Base-by-base conservation (phyloP, 2,797 vertebrate genomes). In the Triplophysa bombifrons region DNA sequence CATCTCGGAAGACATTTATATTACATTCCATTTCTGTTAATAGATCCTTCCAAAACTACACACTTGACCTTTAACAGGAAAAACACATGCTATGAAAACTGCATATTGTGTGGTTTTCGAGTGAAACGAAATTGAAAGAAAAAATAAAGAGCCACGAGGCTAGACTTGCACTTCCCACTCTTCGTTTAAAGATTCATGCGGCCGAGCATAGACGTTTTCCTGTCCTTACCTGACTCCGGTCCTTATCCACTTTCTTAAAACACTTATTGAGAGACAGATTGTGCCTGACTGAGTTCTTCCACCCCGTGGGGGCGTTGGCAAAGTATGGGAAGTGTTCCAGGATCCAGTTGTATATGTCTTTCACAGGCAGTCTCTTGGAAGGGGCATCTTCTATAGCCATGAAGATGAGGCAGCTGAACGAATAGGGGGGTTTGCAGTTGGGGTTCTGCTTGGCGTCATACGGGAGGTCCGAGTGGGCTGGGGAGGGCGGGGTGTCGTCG, bases 301-400 rank as follows among this genome's bases (percentile, higher is more conserved):
- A 96, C 85, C 95, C 95, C 78, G 95, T 96, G 56, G 95, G 95
- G 53, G 95, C 95, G 0, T 94, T 95, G 85, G 94, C 95, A 90
- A 96, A 96, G 91, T 96, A 96, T 0, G 95, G 95, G 83, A 96
- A 96, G 89, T 96, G 95, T 93, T 96, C 95, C 86, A 96, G 93
- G 89, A 96, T 96, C 95, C 95, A 96, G 91, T 95, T 95, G 92
- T 96, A 96, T 87, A 96, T 96, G 90, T 96, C 95, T 93, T 96
- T 96, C 50, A 96, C 95, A 0, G 95, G 95, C 80, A 96, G 92
- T 86, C 95, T 93, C 93, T 96, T 96, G 87, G 91, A 93, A 48
- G 95, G 95, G 2, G 95, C 95, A 88, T 96, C 95, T 90, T 96
- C 95, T n/a, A 96, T 96, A 90, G 95, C 95, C 95, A 96, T 96